A percentile compares a stretch with the other conserved stretches of the same genome.
Evolutionary conservation across 2,113 vertebrate genomes (phyloP).

Genomic region (Dolichallabes microphthalmus): DNA sequence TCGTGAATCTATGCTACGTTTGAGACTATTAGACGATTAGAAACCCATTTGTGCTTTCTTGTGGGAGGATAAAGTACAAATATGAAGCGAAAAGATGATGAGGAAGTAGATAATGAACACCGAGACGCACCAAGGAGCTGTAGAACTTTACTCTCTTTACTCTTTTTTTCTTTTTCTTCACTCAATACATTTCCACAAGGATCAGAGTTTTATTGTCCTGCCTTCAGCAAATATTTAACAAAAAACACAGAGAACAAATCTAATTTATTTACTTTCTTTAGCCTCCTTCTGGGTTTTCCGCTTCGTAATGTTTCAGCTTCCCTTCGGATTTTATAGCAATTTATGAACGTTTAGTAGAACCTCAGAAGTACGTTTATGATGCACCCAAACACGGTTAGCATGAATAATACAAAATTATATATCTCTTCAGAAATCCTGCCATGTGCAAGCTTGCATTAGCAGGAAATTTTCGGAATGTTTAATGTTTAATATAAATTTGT

Average conservation of each 20-base stretch:
- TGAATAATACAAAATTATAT: not conserved
- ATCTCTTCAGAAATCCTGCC: not conserved
- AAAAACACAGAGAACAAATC: constrained; percentile 9
- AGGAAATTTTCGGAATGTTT: not conserved
- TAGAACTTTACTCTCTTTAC: not conserved
- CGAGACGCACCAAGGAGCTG: not conserved
- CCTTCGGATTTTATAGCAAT: not conserved
- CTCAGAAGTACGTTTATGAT: not conserved
- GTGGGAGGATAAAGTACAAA: constrained; percentile 61
- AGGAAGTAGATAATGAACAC: constrained; percentile 66
- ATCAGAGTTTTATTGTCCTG: constrained; percentile 1
- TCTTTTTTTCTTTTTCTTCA: not conserved
- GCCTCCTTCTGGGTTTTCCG: not conserved
- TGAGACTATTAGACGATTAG: constrained; percentile 51
- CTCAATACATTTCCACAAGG: not conserved
- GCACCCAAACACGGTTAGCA: not conserved
- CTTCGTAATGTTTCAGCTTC: not conserved
- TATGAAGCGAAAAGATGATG: constrained; percentile 56
- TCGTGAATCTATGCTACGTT: constrained; percentile 52
- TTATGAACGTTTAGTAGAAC: not conserved
- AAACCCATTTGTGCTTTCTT: constrained; percentile 63
- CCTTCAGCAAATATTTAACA: constrained; percentile 15
- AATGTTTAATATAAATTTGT: not conserved
- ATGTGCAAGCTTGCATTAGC: not conserved
- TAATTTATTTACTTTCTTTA: not conserved